These are phyloP conservation scores for Micropoecilia bifurca DNA, from an alignment of 2,797 vertebrate genomes.

Conservation along the genomic window DNA sequence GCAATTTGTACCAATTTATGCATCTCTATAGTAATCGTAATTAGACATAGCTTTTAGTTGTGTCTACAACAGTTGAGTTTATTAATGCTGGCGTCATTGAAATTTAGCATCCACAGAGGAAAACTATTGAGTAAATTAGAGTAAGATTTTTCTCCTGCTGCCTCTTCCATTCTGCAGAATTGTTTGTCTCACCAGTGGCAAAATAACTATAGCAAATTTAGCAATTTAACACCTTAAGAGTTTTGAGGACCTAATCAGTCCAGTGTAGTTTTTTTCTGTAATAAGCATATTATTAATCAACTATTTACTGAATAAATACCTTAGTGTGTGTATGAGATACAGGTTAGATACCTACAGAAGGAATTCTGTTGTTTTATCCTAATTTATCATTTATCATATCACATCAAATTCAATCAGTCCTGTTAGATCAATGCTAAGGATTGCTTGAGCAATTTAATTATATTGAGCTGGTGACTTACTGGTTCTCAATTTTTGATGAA, in stretches of 20 bases:
- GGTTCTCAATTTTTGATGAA: not conserved
- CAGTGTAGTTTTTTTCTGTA: not conserved
- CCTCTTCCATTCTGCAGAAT: not conserved
- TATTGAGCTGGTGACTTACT: not conserved
- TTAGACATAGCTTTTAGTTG: not conserved
- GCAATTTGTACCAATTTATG: not conserved
- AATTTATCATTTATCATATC: not conserved
- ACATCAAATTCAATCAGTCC: not conserved
- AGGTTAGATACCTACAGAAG: not conserved
- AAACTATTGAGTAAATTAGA: not conserved
- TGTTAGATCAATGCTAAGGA: not conserved
- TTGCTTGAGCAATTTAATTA: not conserved
- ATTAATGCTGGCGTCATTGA: not conserved
- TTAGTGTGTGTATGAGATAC: rapidly evolving
- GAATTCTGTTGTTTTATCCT: not conserved
- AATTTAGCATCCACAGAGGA: not conserved
- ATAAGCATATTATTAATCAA: not conserved
- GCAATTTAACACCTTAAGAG: not conserved
- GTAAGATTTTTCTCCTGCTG: not conserved
- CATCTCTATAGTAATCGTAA: not conserved
- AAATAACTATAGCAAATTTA: not conserved
- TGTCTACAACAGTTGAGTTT: not conserved
- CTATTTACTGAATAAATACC: not conserved
- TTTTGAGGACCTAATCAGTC: not conserved
- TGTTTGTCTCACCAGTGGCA: not conserved